phyloP scores from a whole-genome alignment of 2,888 invertebrate genomes.

The Sceliomorpha sp. region DNA sequence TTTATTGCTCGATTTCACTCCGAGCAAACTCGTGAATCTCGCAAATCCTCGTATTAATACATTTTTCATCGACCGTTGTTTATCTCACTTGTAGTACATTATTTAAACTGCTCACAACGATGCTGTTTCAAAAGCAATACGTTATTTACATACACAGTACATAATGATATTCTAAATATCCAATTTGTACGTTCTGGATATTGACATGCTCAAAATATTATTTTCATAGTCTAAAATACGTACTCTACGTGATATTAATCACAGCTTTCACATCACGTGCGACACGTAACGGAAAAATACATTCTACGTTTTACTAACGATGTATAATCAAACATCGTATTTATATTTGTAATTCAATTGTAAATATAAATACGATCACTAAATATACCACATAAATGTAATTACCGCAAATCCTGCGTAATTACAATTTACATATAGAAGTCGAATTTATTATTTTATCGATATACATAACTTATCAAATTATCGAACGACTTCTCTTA shows the following conservation, averaged over 20 bases:
- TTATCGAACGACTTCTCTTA: no score
- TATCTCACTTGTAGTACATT: conserved; percentile 23
- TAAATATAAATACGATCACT: conserved; percentile 11
- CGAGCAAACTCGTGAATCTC: conserved; percentile 7
- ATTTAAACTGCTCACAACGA: conserved; percentile 3
- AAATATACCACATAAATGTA: no score
- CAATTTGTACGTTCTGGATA: conserved; percentile 24
- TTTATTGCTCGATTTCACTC: conserved; percentile 19
- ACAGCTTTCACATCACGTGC: conserved; percentile 43
- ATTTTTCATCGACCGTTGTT: conserved; percentile 13
- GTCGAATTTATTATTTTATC: conserved; percentile 10
- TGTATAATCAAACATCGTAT: conserved; percentile 6
- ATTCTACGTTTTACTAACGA: conserved; percentile 14
- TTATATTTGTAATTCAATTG: conserved; percentile 27
- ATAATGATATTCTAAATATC: conserved; percentile 37
- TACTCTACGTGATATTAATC: conserved; percentile 35
- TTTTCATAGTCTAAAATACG: conserved; percentile 32
- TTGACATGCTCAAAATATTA: conserved; percentile 26
- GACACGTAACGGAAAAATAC: conserved; percentile 22
- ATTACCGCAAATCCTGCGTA: no score
- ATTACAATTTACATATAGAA: no score
- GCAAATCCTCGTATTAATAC: conserved; percentile 5
- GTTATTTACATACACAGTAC: conserved; percentile 40
- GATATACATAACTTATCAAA: no score
- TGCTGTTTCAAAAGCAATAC: conserved; percentile 29